Evolutionary conservation across 2,888 invertebrate genomes (phyloP), one percentile per base, ranked within the genome.

Genomic region (Drosophila nr. perissopoda): DNA sequence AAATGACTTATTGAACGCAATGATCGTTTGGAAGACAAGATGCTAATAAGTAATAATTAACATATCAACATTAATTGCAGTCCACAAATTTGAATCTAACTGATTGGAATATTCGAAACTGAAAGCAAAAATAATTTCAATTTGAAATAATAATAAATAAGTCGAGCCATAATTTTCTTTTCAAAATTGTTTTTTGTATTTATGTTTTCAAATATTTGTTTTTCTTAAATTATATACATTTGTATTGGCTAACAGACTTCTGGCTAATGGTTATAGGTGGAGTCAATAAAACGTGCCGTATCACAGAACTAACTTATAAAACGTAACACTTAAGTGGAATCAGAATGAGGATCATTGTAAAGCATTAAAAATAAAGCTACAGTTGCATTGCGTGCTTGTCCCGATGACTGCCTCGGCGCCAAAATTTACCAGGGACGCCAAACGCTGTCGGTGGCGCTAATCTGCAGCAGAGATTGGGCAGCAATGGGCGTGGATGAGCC

Each of bases 391-490:
- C 87, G 79, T 67, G 61, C 57, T 67, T 79, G 85, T 80, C 89
- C 89, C 36, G 65, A 66, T 64, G 38, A 38, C 49, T 60, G 58
- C 11, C 10, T 13, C 4, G n/a, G 38, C 34, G 25, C 34, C 34
- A 33, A 31, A 33, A 31, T 67, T 87, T 85, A 92, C 92, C 92
- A 92, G 59, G 92, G 92, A 54, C 92, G 91, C 92, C 92, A 92
- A 33, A 93, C 84, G 49, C 71, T 82, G 21, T 67, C 88, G 56
- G 65, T 80, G 72, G 67, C 82, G 81, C 90, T 86, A 36, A 89
- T 83, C 70, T 90, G 91, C 53, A 91, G 76, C 57, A 91, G 77
- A 21, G 83, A 81, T 57, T 83, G 70, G 5, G 72, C 61, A 5
- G 71, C 76, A 40, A 72, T 57, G 25, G 73, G 78, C 6, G 83